Base-by-base conservation (phyloP, 2,113 vertebrate genomes). In the Dolichotis patagonum region DNA sequence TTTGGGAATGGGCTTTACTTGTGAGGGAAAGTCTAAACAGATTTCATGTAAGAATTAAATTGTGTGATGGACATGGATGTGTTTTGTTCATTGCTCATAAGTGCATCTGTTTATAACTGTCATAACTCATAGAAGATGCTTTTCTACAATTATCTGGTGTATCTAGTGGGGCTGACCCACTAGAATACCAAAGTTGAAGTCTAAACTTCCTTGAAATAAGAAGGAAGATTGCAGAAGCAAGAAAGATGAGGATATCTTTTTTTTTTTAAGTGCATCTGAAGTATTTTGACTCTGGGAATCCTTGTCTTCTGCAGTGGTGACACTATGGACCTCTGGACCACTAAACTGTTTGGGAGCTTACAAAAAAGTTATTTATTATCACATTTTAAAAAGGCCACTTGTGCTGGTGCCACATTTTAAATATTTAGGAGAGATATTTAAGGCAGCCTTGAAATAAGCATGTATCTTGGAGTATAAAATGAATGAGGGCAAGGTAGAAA, bases 371-470 rank as follows among this genome's bases (percentile, higher is more conserved):
- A 38, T 54, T 67, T 85, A 67, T 71, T 85, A 73, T 56, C 17
- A 91, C 26, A 22, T 94, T 92, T 92, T 63, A 82, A 30, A 16
- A 84, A 84, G 75, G 90, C 17, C 35, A 67, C 30, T 96, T 85
- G 62, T 88, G 17, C 20, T 60, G 5, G 28, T 88, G 35, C 20
- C 62, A 11, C 62, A 58, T 96, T 95, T 95, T 38, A 71, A 96
- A 94, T 97, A 96, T 65, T 60, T 88, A 80, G 49, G 65, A 90
- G 81, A 67, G 69, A 85, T 73, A 60, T 73, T 95, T 93, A 88
- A 91, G 78, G 62, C 43, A 88, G n/a, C 62, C 69, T 84, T 91
- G 88, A 54, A 84, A 85, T 28, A 91, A 91, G 46, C 26, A 11
- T 56, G 46, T 93, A 73, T 90, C 52, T 35, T 84, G 43, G 75